Evolutionary conservation across 92 coral and sea anemone species (phyloP), one percentile per base, ranked within the genome.

Genomic region (Desmophyllum pertusum): DNA sequence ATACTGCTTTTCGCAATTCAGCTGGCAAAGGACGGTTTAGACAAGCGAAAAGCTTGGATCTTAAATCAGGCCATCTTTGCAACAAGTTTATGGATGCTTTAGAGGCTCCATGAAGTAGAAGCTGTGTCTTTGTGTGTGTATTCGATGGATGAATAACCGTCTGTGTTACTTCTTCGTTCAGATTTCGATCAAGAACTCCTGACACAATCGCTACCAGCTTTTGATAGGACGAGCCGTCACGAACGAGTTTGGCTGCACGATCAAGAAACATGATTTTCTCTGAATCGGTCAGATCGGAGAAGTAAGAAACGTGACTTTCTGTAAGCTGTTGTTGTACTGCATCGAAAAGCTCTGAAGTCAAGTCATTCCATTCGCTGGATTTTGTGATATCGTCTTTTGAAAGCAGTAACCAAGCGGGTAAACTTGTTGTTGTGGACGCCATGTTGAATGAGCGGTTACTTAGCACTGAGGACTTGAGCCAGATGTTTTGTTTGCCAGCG

Each of bases 321-420:
- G 92, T 77, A 53, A 94, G 93, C 83, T 94, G 98, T 33, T 94
- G 98, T 87, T 91, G 92, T 55, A 94, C 89, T 72, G 95, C 98
- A 79, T 92, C 95, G 62, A 89, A 84, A 35, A 94, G 83, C 69
- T 92, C 93, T 35, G 95, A 86, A 36, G 90, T 85, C 31, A 94
- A 85, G 46, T 89, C 89, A 72, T 87, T 89, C 98, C 98, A 94
- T 61, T 94, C 98, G 25, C 43, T 67, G n/a, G 98, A 89, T 83
- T 73, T 85, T 64, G 69, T n/a, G 73, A 94, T 59, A 79, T 91
- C 90, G 18, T 89, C 89, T 80, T 94, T 94, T 72, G 98, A 93
- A 59, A 75, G 81, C 83, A 45, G 74, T 42, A 94, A 84, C 98
- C 98, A 94, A 15, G 86, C 53, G 3, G 80, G 87, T 15, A 75